Evolutionary conservation across 2,888 invertebrate genomes (phyloP), one percentile per base, ranked within the genome.

Genomic region (Dasysyrphus albostriatus): DNA sequence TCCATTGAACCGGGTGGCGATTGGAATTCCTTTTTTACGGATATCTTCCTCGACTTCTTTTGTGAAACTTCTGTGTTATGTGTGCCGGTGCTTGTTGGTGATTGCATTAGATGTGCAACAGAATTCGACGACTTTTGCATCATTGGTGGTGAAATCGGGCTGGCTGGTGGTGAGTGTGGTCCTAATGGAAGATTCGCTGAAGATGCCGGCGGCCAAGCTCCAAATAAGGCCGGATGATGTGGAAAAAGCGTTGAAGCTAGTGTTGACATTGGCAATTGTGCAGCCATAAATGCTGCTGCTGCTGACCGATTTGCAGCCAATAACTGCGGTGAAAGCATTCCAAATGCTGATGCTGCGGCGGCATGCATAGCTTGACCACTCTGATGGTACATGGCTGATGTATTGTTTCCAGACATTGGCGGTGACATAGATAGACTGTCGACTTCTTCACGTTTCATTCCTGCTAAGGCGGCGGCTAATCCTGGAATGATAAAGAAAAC

Each of bases 231-330:
- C 0, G 92, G 92, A 89, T 93, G 93, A 88, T 92, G 92, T 7
- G 92, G 92, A 73, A 93, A 92, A 6, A 93, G 88, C 1, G 91
- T 90, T 34, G 90, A 92, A 74, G 92, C 92, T 79, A 92, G 80
- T 16, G 91, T 91, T 69, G 92, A 91, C 91, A 93, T 92, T 14
- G 92, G 92, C 76, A 93, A 84, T 76, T 92, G 92, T 6, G 91
- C 90, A 3, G 92, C 92, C 92, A 93, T 92, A 76, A 93, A 90
- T 7, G 93, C 93, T 2, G 92, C 91, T 5, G 92, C 92, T n/a
- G 92, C 92, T 79, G 91, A 91, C 6, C 92, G 90, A 88, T 92
- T 92, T 12, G 92, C 92, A 1, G 92, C 92, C 80, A 92, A 47
- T 59, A 92, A 77, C 49, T 92, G 91, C 77, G 93, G 92, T 75